Evolutionary conservation across 2,888 invertebrate genomes (phyloP), one percentile per base, ranked within the genome.

Genomic region (Luperina testacea): DNA sequence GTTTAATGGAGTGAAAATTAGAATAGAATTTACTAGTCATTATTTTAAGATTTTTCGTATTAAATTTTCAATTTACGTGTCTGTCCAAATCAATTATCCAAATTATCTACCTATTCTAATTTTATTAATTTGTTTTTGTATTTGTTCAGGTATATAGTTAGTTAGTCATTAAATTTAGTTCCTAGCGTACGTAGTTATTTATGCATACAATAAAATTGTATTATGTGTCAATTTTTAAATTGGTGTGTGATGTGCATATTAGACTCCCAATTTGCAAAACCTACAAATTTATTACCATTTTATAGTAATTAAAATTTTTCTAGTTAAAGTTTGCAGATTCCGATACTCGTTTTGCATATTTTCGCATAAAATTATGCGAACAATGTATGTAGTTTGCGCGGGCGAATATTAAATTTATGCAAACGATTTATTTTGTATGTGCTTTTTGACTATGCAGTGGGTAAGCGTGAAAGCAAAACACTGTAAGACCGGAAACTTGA

Each of bases 291-390:
- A 42, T 77, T 8, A 32, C 5, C 15, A 20, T 71, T 61, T 71
- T 59, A 15, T 32, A 24, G 59, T n/a, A 45, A 70, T 71, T 53
- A 17, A 42, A 51, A 27, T 11, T 7, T 7, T 64, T 68, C 6
- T 65, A 75, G 59, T 77, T 73, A 65, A 81, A 77, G 48, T 59
- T 77, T 69, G 38, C n/a, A 63, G 70, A 53, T 70, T 77, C 64
- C 67, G 72, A 75, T 59, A 27, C 2, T 24, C 13, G 63, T n/a
- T 85, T 77, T 69, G 65, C 69, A 82, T 81, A 82, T 63, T 69
- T 61, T 70, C 17, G 71, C 65, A 80, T 74, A 69, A 74, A 65
- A 24, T 63, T 69, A 72, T 59, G 8, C 27, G 6, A 67, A 64
- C 1, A 61, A 20, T 9, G 24, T 24, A 64, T 9, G 57, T 24